phyloP scores from a whole-genome alignment of 2,797 vertebrate genomes.

The Saguinus oedipus region DNA sequence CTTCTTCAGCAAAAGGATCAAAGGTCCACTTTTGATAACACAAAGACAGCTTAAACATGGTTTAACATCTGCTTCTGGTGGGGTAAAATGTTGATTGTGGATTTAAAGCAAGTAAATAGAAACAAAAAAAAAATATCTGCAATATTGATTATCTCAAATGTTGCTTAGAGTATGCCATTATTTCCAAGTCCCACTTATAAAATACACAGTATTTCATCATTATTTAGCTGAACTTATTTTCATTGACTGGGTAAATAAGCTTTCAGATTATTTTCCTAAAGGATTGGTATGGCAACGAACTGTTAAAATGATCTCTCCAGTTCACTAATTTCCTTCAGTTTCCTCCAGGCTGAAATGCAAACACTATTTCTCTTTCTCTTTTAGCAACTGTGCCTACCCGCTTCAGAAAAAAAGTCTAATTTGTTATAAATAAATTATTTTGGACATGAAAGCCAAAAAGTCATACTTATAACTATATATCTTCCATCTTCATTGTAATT shows the following conservation, averaged over 20 bases:
- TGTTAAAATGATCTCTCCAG: neutral
- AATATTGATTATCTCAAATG: neutral
- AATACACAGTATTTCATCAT: neutral
- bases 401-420: constrained; percentile 40
- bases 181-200: constrained; percentile 31
- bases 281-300: constrained; percentile 46
- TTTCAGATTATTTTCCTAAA: constrained; percentile 64
- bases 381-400: constrained; percentile 46
- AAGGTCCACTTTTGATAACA: constrained; percentile 20
- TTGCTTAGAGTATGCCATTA: neutral
- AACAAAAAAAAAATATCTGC: neutral
- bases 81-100: neutral
- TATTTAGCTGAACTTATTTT: constrained; percentile 66
- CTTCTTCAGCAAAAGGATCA: constrained; percentile 1
- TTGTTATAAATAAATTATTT: neutral
- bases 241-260: constrained; percentile 69
- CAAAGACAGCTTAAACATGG: neutral
- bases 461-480: neutral
- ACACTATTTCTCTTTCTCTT: constrained; percentile 32
- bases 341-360: constrained; percentile 63
- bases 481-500: constrained; percentile 57
- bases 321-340: neutral
- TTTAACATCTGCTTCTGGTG: neutral
- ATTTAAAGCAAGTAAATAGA: constrained; percentile 34
- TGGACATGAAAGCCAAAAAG: constrained; percentile 20